phyloP scores from a whole-genome alignment of 2,888 invertebrate species.

The Halocaridina rubra region DNA sequence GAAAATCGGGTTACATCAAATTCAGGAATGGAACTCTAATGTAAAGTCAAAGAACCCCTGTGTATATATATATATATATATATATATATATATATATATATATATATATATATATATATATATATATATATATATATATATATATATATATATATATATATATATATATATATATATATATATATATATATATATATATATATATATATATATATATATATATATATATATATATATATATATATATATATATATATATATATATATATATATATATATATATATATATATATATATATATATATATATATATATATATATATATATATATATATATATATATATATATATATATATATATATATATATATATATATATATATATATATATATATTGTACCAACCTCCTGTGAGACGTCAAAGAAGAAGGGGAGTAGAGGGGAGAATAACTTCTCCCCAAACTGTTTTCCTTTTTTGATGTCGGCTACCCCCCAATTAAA shows the following conservation, averaged over 20 bases:
- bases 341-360: background rate
- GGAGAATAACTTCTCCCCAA: no score
- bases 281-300: background rate
- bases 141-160: background rate
- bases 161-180: background rate
- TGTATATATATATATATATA: background rate
- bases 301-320: background rate
- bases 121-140: background rate
- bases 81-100: background rate
- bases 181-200: background rate
- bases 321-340: background rate
- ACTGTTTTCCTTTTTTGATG: no score
- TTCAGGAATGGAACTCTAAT: no score
- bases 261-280: background rate
- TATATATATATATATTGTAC: background rate
- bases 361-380: background rate
- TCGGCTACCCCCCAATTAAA: no score
- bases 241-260: background rate
- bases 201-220: background rate
- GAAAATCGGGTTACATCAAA: no score
- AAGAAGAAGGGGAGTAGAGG: no score
- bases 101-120: background rate
- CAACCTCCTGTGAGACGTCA: no score
- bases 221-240: background rate
- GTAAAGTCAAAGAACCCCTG: no score